These are phyloP conservation scores for Semotilus atromaculatus DNA, from an alignment of 2,797 vertebrate genomes.

Conservation along the genomic window DNA sequence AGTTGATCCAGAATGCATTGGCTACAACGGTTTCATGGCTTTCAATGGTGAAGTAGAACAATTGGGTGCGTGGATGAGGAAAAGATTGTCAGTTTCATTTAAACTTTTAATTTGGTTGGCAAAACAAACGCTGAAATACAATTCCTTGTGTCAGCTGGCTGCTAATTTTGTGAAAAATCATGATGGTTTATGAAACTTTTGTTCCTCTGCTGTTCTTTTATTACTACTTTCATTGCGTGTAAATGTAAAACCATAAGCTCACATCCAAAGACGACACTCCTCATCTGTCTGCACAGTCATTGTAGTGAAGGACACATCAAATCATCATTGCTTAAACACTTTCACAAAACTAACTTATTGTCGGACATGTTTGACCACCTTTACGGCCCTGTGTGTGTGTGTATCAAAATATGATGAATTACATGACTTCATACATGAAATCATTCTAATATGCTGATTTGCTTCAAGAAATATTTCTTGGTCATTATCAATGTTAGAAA, in stretches of 20 bases:
- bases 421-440: no score
- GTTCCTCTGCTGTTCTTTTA: background rate
- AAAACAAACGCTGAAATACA: background rate
- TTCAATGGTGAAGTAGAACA: background rate
- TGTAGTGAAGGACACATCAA: no score
- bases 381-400: no score
- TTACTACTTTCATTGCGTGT: background rate
- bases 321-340: background rate
- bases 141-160: background rate
- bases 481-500: no score
- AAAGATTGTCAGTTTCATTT: constrained; percentile 16
- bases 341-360: background rate
- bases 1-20: background rate
- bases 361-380: no score
- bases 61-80: background rate
- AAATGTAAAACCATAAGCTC: background rate
- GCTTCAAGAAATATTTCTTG: no score
- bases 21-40: background rate
- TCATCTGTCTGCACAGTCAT: no score
- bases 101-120: constrained; percentile 26
- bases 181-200: background rate
- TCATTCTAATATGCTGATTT: no score
- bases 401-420: no score
- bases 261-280: no score
- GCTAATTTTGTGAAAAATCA: background rate